phyloP scores from a whole-genome alignment of 2,888 invertebrate genomes.

The Germaria angustata region DNA sequence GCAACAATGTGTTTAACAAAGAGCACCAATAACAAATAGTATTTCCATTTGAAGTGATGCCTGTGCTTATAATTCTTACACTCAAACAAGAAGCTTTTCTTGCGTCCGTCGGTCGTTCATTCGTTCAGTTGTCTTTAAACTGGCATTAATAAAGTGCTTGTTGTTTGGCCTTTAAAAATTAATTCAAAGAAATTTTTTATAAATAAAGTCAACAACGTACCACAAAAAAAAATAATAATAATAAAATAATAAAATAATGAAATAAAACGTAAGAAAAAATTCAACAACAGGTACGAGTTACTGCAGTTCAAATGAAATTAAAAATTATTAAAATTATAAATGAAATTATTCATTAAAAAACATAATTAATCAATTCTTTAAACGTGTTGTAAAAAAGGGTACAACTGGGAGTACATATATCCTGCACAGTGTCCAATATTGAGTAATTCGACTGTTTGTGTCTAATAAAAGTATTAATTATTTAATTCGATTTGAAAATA shows the following conservation, averaged over 20 bases:
- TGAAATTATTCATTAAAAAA: no score
- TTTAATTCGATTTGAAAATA: neutral
- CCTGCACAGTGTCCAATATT: no score
- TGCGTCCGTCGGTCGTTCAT: slow-evolving; percentile 19
- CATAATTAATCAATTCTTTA: slow-evolving; percentile 1
- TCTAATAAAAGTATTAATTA: neutral
- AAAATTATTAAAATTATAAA: no score
- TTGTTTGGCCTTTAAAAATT: slow-evolving; percentile 23
- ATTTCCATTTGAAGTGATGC: slow-evolving; percentile 16
- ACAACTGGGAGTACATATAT: no score
- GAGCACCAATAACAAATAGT: neutral
- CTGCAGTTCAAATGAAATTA: no score
- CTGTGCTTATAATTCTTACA: slow-evolving; percentile 13
- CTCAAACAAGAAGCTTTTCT: slow-evolving; percentile 16
- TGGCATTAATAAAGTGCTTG: slow-evolving; percentile 32
- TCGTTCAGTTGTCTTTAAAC: slow-evolving; percentile 43
- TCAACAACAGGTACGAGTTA: neutral
- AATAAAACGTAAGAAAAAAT: neutral
- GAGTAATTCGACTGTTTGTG: neutral
- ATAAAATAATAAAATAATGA: neutral
- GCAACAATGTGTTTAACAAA: neutral
- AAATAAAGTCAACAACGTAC: neutral
- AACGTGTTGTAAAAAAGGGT: no score
- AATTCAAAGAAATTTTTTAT: slow-evolving; percentile 5
- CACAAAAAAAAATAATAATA: neutral